Evolutionary conservation across 2,888 invertebrate species (phyloP), one percentile per base, ranked within the genome.

Genomic region (Didymodactylos carnosus): DNA sequence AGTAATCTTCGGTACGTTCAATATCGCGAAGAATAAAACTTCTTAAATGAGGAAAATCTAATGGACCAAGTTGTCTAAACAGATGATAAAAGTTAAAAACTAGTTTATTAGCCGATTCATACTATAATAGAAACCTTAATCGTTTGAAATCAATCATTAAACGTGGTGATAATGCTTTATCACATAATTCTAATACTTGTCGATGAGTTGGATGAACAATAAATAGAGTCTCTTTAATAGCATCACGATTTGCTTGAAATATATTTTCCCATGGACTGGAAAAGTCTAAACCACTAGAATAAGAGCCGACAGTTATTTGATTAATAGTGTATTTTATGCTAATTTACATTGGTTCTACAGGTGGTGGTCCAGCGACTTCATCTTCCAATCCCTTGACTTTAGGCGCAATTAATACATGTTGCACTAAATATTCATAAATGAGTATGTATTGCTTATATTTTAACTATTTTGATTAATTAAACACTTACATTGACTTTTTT

Each of bases 181-280:
- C 80, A 76, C 83, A 83, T 79, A 82, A 79, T 39, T 79, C 78
- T 27, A 83, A 78, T 8, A 83, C 79, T 8, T 76, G 78, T 78
- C 81, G 81, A 80, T 82, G 81, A 43, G 82, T 80, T 8, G 83
- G 82, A 76, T 83, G 82, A 16, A 83, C 77, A 43, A 80, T 79
- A 77, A 82, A 81, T 25, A 83, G 79, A 75, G 80, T 80, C 14
- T 78, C 77, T 7, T 77, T 75, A 35, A 83, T 81, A 23, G 71
- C 75, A 53, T 80, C 79, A 53, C 77, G 78, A 39, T 80, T 78
- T 7, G 76, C 76, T 13, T 80, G 69, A 76, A 78, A 83, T 35
- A 75, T 76, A 16, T 81, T 79, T 76, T 82, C 83, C 83, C 83
- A 83, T 19, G 81, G 81, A 35, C 80, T 78, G 0, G 83, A 83